Evolutionary conservation across 2,113 vertebrate species (phyloP).

Genomic region (Cebidichthys violaceus): DNA sequence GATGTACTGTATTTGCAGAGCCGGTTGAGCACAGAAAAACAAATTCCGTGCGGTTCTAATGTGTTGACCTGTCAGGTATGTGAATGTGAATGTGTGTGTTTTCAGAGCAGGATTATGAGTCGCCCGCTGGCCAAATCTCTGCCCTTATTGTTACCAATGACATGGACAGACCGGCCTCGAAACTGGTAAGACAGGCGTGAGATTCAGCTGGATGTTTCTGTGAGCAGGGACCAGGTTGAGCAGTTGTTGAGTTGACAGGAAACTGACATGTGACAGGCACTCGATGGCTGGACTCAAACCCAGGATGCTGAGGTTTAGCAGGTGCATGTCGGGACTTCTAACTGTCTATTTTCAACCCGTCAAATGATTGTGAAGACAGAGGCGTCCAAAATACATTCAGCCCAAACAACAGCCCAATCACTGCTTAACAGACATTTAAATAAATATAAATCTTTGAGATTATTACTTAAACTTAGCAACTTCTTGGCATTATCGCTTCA

Average conservation of each 20-base stretch:
- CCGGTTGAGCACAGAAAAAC: not conserved
- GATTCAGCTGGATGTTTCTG: not conserved
- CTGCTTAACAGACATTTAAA: too few relatives aligned
- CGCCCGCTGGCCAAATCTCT: not conserved
- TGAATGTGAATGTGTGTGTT: not conserved
- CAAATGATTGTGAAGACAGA: too few relatives aligned
- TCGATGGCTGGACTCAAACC: not conserved
- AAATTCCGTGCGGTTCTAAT: too few relatives aligned
- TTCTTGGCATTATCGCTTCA: too few relatives aligned
- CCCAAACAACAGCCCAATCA: too few relatives aligned
- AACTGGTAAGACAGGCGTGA: not conserved
- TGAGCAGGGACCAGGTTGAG: not conserved
- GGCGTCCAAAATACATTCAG: too few relatives aligned
- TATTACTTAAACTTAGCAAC: too few relatives aligned
- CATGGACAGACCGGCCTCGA: not conserved
- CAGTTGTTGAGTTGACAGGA: not conserved
- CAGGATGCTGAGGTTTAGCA: not conserved
- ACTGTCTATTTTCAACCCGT: too few relatives aligned
- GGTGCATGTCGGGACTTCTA: too few relatives aligned
- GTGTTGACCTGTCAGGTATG: not conserved
- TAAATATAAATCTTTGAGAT: too few relatives aligned
- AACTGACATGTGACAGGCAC: not conserved
- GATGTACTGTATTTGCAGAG: too few relatives aligned
- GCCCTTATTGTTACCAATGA: slow-evolving; percentile 2
- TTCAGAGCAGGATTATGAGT: not conserved